A percentile compares a stretch with the other conserved stretches of the same genome.
Conservation (phyloP, 2,888 invertebrate genomes). For the Metallyticus violacea region DNA sequence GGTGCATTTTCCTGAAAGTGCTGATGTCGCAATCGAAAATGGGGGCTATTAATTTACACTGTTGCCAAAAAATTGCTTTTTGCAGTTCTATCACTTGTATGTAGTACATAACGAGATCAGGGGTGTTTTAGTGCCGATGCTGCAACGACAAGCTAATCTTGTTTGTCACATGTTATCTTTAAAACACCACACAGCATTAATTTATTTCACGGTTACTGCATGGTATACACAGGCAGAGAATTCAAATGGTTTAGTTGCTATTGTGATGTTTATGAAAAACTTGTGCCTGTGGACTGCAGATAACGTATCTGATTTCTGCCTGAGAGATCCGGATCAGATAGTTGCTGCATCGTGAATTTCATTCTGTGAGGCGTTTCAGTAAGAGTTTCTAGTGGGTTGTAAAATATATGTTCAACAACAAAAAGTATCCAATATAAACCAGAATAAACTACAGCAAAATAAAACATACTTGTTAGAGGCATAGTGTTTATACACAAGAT, state of each 20-base stretch:
- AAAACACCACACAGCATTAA: background rate
- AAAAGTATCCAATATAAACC: too few species aligned
- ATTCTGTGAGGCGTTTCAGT: too few species aligned
- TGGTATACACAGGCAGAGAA: background rate
- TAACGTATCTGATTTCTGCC: background rate
- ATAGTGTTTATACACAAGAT: too few species aligned
- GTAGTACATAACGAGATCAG: background rate
- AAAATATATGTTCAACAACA: too few species aligned
- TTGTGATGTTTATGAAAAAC: background rate
- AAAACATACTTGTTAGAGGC: too few species aligned
- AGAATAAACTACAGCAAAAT: too few species aligned
- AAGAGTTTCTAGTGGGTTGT: too few species aligned
- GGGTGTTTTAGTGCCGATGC: background rate
- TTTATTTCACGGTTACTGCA: background rate
- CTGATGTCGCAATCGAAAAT: background rate
- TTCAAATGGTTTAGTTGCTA: background rate
- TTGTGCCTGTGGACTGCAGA: background rate
- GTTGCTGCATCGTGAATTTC: too few species aligned
- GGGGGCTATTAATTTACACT: background rate
- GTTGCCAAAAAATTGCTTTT: background rate
- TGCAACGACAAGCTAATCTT: background rate
- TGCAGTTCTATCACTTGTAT: background rate
- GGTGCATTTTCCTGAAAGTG: background rate
- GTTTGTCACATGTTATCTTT: background rate
- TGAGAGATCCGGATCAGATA: too few species aligned